Percentiles rank a stretch among this genome's conserved stretches.
phyloP scores from a whole-genome alignment of 2,113 vertebrate species.

The Odocoileus virginianus region DNA sequence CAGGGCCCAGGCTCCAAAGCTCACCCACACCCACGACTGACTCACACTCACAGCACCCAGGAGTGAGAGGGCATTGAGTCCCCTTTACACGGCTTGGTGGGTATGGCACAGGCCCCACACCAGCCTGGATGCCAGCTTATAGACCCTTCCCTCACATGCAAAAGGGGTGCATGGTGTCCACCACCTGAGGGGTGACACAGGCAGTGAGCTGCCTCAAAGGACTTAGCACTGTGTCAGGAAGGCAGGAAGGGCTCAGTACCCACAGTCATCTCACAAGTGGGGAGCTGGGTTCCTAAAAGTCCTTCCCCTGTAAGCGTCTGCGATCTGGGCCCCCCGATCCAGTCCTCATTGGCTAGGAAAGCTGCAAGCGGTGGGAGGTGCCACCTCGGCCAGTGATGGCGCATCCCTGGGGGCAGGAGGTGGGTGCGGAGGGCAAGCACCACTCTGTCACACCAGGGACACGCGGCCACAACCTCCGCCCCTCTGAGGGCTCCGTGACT shows the following conservation, averaged over 20 bases:
- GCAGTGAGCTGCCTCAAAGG: not conserved
- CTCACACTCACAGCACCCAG: not conserved
- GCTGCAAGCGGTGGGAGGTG: not conserved
- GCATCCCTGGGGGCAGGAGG: not conserved
- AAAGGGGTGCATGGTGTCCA: not conserved
- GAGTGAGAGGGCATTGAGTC: fast-evolving
- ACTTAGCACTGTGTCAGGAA: not conserved
- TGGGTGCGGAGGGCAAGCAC: not conserved
- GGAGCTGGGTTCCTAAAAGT: not conserved
- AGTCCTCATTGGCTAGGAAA: not conserved
- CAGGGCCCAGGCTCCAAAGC: not conserved
- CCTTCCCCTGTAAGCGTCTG: not conserved
- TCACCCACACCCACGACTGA: fast-evolving
- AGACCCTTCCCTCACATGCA: not conserved
- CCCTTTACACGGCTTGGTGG: not conserved
- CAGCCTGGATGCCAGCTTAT: not conserved
- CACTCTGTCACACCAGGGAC: not conserved
- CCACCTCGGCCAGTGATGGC: not conserved
- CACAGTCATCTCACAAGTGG: not conserved
- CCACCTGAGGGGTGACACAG: not conserved
- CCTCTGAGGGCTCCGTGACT: not conserved
- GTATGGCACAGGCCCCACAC: not conserved
- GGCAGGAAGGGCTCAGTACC: not conserved
- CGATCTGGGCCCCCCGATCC: not conserved
- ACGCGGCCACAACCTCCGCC: fast-evolving